Percentiles rank a stretch among this genome's conserved stretches.
phyloP scores from a whole-genome alignment of 2,888 invertebrate genomes.

The Rhopalosiphum nymphaeae region DNA sequence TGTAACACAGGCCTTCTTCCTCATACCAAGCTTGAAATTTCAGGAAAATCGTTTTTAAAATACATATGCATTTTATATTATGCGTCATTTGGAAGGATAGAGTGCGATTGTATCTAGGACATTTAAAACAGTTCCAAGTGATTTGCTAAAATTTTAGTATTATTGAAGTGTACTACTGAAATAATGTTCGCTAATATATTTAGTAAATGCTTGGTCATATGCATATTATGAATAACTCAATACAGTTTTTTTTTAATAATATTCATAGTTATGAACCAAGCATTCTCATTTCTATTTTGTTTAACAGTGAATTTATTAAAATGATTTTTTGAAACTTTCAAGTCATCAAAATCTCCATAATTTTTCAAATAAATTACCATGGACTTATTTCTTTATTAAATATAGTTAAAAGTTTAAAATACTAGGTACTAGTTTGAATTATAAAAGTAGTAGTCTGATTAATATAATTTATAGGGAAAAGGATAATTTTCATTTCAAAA shows the following conservation, averaged over 20 bases:
- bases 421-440: not conserved
- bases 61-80: not conserved
- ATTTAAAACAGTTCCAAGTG: not conserved
- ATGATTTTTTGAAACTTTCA: not conserved
- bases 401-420: not conserved
- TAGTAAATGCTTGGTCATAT: not conserved
- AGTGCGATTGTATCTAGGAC: not conserved
- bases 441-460: no score
- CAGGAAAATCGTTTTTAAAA: not conserved
- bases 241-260: not conserved
- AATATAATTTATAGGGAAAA: no score
- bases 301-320: not conserved
- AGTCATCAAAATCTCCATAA: not conserved
- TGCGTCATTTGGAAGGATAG: not conserved
- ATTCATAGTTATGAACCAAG: not conserved
- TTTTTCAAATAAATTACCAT: not conserved
- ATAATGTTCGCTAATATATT: not conserved
- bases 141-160: not conserved
- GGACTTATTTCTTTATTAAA: not conserved
- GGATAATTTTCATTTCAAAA: no score
- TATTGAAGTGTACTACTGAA: not conserved
- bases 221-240: not conserved
- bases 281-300: not conserved
- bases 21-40: not conserved
- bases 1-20: not conserved